Percentiles rank a stretch among this genome's conserved stretches.
phyloP scores from a whole-genome alignment of 2,888 invertebrate species.

The Ophion slaviceki region DNA sequence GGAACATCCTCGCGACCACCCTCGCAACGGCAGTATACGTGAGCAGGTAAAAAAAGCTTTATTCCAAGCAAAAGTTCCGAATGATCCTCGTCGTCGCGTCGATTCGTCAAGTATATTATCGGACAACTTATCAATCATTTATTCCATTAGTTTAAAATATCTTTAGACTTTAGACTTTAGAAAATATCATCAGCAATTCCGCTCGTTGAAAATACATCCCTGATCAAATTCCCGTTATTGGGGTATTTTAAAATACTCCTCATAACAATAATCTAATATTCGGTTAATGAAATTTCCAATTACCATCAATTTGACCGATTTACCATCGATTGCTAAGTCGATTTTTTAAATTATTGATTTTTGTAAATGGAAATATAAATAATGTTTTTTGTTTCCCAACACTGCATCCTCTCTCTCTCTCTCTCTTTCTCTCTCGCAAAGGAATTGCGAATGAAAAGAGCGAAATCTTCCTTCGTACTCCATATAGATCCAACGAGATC shows the following conservation, averaged over 20 bases:
- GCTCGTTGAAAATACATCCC: too few species aligned
- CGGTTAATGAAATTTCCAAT: too few species aligned
- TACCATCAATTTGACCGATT: too few species aligned
- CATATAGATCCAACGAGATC: neutral
- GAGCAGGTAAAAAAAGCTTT: neutral
- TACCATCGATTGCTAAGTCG: too few species aligned
- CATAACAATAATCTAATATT: too few species aligned
- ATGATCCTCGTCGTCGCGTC: neutral
- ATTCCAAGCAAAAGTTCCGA: neutral
- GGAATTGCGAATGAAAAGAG: neutral
- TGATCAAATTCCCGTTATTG: too few species aligned
- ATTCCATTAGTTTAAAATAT: neutral
- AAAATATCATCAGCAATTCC: neutral
- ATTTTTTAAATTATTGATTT: too few species aligned
- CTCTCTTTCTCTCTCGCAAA: neutral
- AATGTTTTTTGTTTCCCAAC: too few species aligned
- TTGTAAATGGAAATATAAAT: too few species aligned
- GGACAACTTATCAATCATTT: neutral
- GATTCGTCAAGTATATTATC: neutral
- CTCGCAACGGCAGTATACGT: constrained; percentile 12
- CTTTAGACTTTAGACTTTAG: too few species aligned
- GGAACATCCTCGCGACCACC: constrained; percentile 37
- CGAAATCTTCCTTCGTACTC: neutral
- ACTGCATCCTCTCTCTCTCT: neutral
- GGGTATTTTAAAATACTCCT: too few species aligned